Evolutionary conservation across 2,888 invertebrate species (phyloP).

Genomic region (Synanthedon formicaeformis): DNA sequence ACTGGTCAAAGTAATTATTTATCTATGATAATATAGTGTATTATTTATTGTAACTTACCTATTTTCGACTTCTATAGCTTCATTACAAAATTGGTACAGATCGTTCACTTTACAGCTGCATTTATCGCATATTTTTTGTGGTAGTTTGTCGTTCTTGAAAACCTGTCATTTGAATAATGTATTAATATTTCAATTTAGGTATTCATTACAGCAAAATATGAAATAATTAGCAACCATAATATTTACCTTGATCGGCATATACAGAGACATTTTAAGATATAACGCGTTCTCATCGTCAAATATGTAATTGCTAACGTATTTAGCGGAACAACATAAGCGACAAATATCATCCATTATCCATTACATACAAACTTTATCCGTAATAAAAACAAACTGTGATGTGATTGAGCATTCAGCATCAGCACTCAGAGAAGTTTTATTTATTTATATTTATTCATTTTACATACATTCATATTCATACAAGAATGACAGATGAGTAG

Average conservation of each 20-base stretch:
- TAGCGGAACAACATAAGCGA: constrained; percentile 57
- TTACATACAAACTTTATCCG: constrained; percentile 11
- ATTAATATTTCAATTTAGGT: neutral
- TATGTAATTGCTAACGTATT: constrained; percentile 74
- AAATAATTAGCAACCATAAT: constrained; percentile 6
- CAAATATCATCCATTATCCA: constrained; percentile 62
- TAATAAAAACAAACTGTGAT: constrained; percentile 19
- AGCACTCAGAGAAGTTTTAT: neutral
- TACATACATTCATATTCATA: no score
- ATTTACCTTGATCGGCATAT: constrained; percentile 79
- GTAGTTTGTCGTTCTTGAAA: constrained; percentile 74
- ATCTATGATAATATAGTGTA: neutral
- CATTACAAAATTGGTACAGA: constrained; percentile 79
- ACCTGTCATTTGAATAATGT: constrained; percentile 59
- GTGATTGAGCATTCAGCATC: constrained; percentile 13
- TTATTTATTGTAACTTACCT: constrained; percentile 37
- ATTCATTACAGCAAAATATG: neutral
- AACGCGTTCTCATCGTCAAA: constrained; percentile 78
- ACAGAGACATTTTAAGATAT: constrained; percentile 77
- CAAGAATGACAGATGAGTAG: constrained; percentile 30
- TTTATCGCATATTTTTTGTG: constrained; percentile 78
- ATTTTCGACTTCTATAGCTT: constrained; percentile 75
- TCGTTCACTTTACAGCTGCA: constrained; percentile 79
- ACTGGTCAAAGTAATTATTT: no score
- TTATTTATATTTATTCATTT: neutral